These are phyloP conservation scores for Macrotrachela quadricornifera DNA, from an alignment of 1,140 invertebrate species.

Conservation along the genomic window DNA sequence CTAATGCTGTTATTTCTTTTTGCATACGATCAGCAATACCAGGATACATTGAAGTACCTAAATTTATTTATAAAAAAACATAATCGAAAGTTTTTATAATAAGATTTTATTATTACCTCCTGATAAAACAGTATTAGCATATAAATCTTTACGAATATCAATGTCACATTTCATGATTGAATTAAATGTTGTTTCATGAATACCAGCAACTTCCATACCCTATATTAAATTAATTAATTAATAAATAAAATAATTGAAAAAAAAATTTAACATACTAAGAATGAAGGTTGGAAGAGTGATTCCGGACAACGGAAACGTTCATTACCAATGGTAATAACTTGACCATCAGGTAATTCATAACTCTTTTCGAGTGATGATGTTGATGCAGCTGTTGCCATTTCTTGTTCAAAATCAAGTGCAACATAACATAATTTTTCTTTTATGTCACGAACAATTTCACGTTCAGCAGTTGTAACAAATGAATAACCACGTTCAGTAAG, in stretches of 20 bases:
- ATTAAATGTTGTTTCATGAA: conserved; percentile 48
- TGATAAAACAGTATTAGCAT: conserved; percentile 36
- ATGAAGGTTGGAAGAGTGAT: conserved; percentile 55
- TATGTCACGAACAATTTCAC: conserved; percentile 8
- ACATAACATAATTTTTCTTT: conserved; percentile 73
- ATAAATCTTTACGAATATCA: conserved; percentile 77
- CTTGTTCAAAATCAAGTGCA: conserved; percentile 70
- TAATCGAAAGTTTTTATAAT: too few relatives aligned
- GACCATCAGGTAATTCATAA: conserved; percentile 76
- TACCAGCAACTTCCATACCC: conserved; percentile 41
- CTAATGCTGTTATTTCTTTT: conserved; percentile 22
- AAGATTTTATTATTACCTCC: too few relatives aligned
- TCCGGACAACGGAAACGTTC: conserved; percentile 86
- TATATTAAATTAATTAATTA: background rate
- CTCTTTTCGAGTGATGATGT: conserved; percentile 66
- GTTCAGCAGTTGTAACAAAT: conserved; percentile 54
- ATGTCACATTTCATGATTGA: conserved; percentile 83
- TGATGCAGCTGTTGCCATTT: conserved; percentile 75
- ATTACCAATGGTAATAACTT: conserved; percentile 79
- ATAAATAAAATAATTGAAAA: background rate
- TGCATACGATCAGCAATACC: conserved; percentile 14
- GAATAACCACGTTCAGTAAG: conserved; percentile 82
- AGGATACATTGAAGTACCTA: conserved; percentile 25
- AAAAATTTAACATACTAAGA: conserved; percentile 18
- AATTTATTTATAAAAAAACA: too few relatives aligned